Percentiles rank a stretch among this genome's conserved stretches.
Conservation (phyloP, 92 coral and sea anemone species). For the Hydrozoanthus gracilis region DNA sequence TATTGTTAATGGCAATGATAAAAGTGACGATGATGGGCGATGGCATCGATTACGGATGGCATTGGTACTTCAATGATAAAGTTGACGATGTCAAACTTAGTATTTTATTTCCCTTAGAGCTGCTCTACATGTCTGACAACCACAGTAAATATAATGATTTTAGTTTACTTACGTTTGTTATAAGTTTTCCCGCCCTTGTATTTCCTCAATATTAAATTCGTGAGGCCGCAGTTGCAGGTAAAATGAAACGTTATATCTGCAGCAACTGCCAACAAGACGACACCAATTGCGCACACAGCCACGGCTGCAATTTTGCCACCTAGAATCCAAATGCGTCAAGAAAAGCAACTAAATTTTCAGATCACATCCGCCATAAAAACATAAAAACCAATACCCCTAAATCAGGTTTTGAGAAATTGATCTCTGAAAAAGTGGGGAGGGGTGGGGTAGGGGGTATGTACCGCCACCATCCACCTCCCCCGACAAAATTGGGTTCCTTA, state of each 20-base stretch:
- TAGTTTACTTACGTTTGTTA: conserved; percentile 8
- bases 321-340: neutral
- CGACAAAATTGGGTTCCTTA: too few species aligned
- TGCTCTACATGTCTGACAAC: too few species aligned
- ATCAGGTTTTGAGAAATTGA: too few species aligned
- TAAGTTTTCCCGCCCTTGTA: conserved; percentile 45
- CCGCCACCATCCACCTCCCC: too few species aligned
- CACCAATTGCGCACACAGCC: conserved; percentile 56
- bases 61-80: too few species aligned
- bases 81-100: too few species aligned
- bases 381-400: too few species aligned
- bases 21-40: neutral
- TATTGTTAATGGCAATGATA: neutral
- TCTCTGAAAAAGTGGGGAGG: too few species aligned
- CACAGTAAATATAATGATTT: too few species aligned
- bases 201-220: conserved; percentile 41
- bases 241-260: conserved; percentile 63
- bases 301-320: conserved; percentile 36
- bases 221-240: conserved; percentile 60
- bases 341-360: neutral
- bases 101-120: too few species aligned
- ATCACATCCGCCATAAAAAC: neutral
- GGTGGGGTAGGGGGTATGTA: too few species aligned
- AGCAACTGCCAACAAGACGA: conserved; percentile 59
- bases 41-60: neutral